phyloP scores from a whole-genome alignment of 2,113 vertebrate species.

The Eubucco bourcierii region DNA sequence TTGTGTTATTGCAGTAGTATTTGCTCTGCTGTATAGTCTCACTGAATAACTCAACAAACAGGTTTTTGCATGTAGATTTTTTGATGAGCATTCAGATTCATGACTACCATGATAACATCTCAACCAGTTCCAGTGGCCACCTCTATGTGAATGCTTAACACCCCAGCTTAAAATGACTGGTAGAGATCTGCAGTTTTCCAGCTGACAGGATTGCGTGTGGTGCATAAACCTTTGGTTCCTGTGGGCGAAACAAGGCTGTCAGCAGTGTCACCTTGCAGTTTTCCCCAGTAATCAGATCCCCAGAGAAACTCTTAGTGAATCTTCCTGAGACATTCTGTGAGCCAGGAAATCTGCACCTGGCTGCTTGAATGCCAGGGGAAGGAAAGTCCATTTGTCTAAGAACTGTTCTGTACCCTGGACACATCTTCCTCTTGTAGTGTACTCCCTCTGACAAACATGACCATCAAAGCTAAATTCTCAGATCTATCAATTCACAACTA shows the following conservation, averaged over 20 bases:
- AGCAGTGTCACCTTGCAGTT: neutral
- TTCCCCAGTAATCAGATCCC: neutral
- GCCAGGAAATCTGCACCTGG: neutral
- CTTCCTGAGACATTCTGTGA: neutral
- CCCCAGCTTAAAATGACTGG: neutral
- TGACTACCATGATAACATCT: neutral
- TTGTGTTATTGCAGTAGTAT: neutral
- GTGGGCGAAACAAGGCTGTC: neutral
- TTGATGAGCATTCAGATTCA: neutral
- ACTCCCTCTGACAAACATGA: neutral
- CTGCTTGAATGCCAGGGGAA: neutral
- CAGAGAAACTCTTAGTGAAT: neutral
- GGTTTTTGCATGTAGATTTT: rapidly evolving
- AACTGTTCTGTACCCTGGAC: neutral
- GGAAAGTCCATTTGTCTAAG: neutral
- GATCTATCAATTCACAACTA: neutral
- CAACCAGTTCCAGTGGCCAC: neutral
- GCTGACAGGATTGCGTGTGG: neutral
- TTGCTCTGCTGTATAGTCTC: neutral
- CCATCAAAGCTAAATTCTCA: neutral
- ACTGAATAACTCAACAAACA: neutral
- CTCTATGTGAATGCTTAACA: neutral
- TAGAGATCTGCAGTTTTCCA: neutral
- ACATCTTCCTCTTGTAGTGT: neutral
- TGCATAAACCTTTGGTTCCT: neutral